phyloP scores from a whole-genome alignment of 2,888 invertebrate species.

The Trissolcus japonicus region DNA sequence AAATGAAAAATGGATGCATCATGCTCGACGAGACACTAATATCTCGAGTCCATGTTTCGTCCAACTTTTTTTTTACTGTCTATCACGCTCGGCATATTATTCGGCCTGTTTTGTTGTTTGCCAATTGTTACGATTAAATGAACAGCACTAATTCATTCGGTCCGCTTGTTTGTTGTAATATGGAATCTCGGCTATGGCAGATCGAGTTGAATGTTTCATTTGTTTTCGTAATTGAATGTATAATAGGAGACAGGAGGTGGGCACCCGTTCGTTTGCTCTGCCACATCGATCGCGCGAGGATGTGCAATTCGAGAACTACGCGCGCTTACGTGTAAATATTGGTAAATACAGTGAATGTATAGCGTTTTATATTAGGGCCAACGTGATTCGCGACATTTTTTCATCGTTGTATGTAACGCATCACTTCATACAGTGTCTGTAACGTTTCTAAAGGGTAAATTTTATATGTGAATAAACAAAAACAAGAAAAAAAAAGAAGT shows the following conservation, averaged over 20 bases:
- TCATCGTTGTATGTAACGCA: conserved; percentile 38
- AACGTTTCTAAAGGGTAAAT: conserved; percentile 22
- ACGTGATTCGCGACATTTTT: conserved; percentile 35
- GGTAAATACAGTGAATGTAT: conserved; percentile 67
- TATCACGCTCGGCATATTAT: too few species aligned
- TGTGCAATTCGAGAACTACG: conserved; percentile 56
- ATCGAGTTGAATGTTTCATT: conserved; percentile 27
- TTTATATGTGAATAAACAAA: conserved; percentile 20
- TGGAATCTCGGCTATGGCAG: not conserved
- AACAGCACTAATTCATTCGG: not conserved
- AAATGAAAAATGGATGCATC: too few species aligned
- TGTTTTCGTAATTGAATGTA: conserved; percentile 39
- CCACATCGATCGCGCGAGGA: conserved; percentile 53
- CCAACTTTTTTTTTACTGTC: too few species aligned
- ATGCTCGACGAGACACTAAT: not conserved
- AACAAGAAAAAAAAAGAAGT: not conserved
- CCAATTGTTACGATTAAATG: conserved; percentile 13
- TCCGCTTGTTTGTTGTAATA: not conserved
- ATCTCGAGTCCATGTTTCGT: too few species aligned
- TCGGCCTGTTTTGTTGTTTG: conserved; percentile 15
- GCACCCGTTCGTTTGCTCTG: conserved; percentile 26
- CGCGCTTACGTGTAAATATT: conserved; percentile 69
- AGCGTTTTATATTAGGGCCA: conserved; percentile 48
- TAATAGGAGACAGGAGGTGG: conserved; percentile 16
- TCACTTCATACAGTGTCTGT: conserved; percentile 33